Conservation (phyloP, 2,888 invertebrate species). For the Drosophila hawaiiensis region DNA sequence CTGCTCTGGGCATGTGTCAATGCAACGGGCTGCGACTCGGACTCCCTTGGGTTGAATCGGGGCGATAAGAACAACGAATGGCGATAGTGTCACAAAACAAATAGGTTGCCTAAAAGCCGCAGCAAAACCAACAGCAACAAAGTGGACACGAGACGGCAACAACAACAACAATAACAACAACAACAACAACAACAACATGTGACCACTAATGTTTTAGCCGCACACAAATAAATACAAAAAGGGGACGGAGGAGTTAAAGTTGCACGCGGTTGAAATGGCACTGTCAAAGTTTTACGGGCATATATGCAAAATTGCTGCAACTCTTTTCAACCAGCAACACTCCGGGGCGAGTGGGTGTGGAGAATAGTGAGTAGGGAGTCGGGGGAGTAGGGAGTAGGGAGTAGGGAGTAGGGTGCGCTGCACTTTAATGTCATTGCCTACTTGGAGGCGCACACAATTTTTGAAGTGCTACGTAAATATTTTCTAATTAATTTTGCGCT, state of each 20-base stretch:
- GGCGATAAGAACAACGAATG: constrained; percentile 62
- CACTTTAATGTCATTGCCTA: constrained; percentile 56
- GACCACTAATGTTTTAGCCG: constrained; percentile 76
- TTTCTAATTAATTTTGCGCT: constrained; percentile 79
- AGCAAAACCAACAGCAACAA: constrained; percentile 65
- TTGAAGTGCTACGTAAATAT: constrained; percentile 79
- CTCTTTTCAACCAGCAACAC: neutral
- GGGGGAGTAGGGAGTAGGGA: neutral
- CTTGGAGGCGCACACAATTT: constrained; percentile 54
- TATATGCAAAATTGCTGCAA: constrained; percentile 9
- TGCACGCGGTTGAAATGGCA: constrained; percentile 51
- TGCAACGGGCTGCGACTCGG: constrained; percentile 27
- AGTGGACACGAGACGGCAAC: constrained; percentile 44
- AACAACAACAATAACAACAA: constrained; percentile 34
- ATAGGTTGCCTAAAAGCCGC: constrained; percentile 77
- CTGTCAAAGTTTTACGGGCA: constrained; percentile 48
- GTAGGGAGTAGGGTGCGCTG: constrained; percentile 8
- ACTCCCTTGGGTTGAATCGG: constrained; percentile 40
- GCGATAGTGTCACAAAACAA: constrained; percentile 76
- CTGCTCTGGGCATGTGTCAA: constrained; percentile 61
- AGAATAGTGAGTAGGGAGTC: neutral
- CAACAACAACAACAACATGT: constrained; percentile 38
- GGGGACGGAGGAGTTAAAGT: constrained; percentile 13
- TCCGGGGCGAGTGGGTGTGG: neutral
- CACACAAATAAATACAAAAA: constrained; percentile 58